A percentile compares a stretch with the other conserved stretches of the same genome.
phyloP scores from a whole-genome alignment of 2,797 vertebrate genomes.

The Myripristis murdjan region DNA sequence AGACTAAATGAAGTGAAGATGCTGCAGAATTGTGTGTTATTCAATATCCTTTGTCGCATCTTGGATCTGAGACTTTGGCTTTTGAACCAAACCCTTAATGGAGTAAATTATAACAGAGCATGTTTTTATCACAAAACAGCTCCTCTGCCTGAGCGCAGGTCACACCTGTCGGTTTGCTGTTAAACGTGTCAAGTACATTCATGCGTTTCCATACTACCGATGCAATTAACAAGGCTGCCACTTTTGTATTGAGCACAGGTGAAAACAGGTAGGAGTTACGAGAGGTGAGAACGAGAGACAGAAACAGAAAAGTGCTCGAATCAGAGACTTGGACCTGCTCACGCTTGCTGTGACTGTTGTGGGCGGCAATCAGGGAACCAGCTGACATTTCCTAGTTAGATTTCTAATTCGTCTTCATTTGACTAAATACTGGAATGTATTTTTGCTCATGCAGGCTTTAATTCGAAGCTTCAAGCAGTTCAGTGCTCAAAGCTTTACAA shows the following conservation, averaged over 20 bases:
- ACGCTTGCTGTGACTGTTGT: too few species aligned
- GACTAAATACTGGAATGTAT: too few species aligned
- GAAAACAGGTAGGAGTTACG: slow-evolving; percentile 30
- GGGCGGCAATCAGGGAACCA: too few species aligned
- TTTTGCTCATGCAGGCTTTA: neutral
- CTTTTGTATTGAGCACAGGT: slow-evolving; percentile 31
- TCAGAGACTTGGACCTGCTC: neutral
- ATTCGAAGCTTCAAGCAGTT: too few species aligned
- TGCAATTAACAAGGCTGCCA: slow-evolving; percentile 64
- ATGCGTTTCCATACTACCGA: slow-evolving; percentile 52
- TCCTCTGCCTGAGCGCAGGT: neutral
- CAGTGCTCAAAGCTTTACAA: too few species aligned
- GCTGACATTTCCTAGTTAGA: too few species aligned
- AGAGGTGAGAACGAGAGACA: slow-evolving; percentile 43
- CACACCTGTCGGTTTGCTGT: slow-evolving; percentile 51
- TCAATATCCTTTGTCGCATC: too few species aligned
- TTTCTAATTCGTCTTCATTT: too few species aligned
- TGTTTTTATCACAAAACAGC: slow-evolving; percentile 18
- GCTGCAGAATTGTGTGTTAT: too few species aligned
- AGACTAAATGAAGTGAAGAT: too few species aligned
- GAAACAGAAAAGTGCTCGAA: slow-evolving; percentile 1
- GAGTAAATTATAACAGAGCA: neutral
- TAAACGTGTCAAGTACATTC: slow-evolving; percentile 47
- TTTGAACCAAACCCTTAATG: neutral
- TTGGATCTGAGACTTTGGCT: too few species aligned